Evolutionary conservation across 2,113 vertebrate species (phyloP), one percentile per base, ranked within the genome.

Genomic region (Eulemur macaco): DNA sequence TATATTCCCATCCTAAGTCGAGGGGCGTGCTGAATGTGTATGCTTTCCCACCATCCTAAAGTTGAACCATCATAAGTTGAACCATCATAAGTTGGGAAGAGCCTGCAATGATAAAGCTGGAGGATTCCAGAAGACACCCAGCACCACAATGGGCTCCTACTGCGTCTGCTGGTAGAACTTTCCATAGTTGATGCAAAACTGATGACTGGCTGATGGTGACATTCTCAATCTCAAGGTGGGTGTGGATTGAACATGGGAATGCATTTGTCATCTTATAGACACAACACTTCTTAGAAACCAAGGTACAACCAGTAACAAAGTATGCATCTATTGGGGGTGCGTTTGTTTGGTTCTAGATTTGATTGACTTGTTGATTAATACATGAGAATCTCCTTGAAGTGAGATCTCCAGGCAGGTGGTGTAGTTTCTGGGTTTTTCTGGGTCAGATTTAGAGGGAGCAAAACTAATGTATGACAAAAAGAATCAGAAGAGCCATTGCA

Each of bases 81-180:
- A 45, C 42, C 3, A 4, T 8, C 21, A 6, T 76, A 47, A 76
- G 27, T 17, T 47, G 42, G 27, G 73, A 4, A 17, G 15, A 4
- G 29, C 13, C 73, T 10, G 10, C 27, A 8, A 18, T 15, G 1
- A 45, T 20, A 1, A 50, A 73, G 31, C 12, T 3, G 21, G 23
- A 12, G 13, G 7, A 9, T 45, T 0, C 0, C 23, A 47, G n/a
- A 6, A 2, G 27, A n/a, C 1, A 11, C 3, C 1, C 11, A 13
- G 8, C 8, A 0, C 14, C 50, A 71, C 1, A 0, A 2, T 6
- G 47, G 8, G 10, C 50, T 4, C 11, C 50, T 85, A 56, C 89
- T 89, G 95, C 94, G 76, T 18, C 97, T 96, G 54, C 71, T 76
- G 95, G 92, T 21, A 0, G 14, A 1, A 14, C 0, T 21, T 23